Percentiles rank a stretch among this genome's conserved stretches.
Conservation (phyloP, 1,140 invertebrate genomes). For the Zelostemma sp. region DNA sequence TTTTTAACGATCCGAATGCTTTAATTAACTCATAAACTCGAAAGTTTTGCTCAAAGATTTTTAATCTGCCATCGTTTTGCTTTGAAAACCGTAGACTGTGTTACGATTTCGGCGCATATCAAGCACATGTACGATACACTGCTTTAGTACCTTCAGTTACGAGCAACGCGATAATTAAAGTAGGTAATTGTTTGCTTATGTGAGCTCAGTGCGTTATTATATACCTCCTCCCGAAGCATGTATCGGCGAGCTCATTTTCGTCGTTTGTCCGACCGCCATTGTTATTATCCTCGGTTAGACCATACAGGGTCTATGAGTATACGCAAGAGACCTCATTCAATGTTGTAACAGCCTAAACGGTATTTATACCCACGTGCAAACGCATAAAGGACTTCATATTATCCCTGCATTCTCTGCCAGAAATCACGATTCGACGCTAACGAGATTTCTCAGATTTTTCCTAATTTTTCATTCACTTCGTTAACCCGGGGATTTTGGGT, state of each 20-base stretch:
- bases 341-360: slow-evolving; percentile 11
- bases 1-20: background rate
- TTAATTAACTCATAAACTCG: background rate
- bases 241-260: slow-evolving; percentile 20
- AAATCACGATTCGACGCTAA: background rate
- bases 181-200: slow-evolving; percentile 8
- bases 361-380: slow-evolving; percentile 29
- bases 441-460: background rate
- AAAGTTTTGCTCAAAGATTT: background rate
- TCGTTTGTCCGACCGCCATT: slow-evolving; percentile 17
- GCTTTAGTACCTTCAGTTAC: background rate
- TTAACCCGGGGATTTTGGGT: too few species aligned
- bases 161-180: slow-evolving; percentile 1
- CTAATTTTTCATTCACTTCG: too few species aligned
- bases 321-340: slow-evolving; percentile 9
- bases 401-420: background rate
- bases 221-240: slow-evolving; percentile 1
- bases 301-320: slow-evolving; percentile 7
- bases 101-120: background rate
- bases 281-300: slow-evolving; percentile 8
- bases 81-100: too few species aligned
- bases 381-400: slow-evolving; percentile 18
- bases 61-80: background rate
- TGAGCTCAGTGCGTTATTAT: slow-evolving; percentile 3
- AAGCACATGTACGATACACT: background rate